Base-by-base conservation (phyloP, 2,888 invertebrate species). In the Atrina japonica region DNA sequence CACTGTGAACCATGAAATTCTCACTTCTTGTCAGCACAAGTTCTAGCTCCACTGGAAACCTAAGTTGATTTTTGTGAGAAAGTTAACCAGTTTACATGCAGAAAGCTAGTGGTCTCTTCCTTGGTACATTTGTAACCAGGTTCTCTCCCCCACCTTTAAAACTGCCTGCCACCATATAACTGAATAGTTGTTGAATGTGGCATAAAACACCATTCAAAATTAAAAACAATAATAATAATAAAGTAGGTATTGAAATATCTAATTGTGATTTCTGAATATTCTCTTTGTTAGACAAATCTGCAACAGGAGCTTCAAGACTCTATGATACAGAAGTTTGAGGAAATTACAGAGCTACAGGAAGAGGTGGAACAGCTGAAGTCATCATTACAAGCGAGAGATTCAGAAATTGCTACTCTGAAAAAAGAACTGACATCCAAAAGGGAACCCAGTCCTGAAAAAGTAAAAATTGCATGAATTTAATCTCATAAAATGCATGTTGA, bases 281-380 rank as follows among this genome's bases (percentile, higher is more conserved):
- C 18, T n/a, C 45, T n/a, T 43, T 16, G 2, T 2, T 30, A 86
- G 86, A 81, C 84, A 29, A 84, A 81, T 40, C 78, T 86, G 6
- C 83, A 82, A 45, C 86, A 86, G 68, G 86, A 86, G 70, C 67
- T 86, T 55, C 80, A 84, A 56, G 84, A 86, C 16, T 82, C 83
- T 6, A 81, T 81, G 53, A 77, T 79, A 9, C 73, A 78, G 25
- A 74, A 78, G 35, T 55, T 76, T 41, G 78, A 84, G 30, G 76
- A 72, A 75, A 70, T 73, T 74, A 52, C 66, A 18, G 49, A 65
- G 66, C 56, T 77, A 55, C 78, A 81, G 68, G 68, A 77, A 61
- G 74, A 76, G 71, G 59, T 75, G 45, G 64, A 74, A 59, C 66
- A 73, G 23, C 70, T 82, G 47, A 76, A 78, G 66, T 60, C 68